Conservation (phyloP, 1,140 invertebrate genomes). For the Pantala flavescens region DNA sequence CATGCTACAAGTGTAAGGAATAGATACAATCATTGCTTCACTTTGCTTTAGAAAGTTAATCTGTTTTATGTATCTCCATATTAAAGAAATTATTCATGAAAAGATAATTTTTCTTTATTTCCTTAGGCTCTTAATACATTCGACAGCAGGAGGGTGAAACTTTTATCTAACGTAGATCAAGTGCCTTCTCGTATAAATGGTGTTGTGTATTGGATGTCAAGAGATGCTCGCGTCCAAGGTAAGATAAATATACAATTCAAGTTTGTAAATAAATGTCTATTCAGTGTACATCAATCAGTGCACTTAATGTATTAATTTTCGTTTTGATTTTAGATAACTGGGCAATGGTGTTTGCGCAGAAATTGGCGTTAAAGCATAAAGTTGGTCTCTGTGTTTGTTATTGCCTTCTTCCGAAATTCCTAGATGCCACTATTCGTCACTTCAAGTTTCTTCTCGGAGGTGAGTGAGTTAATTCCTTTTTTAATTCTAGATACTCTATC, state of each 20-base stretch:
- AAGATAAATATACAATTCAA: slow-evolving; percentile 19
- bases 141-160: slow-evolving; percentile 62
- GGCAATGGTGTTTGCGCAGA: slow-evolving; percentile 79
- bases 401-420: slow-evolving; percentile 67
- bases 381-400: slow-evolving; percentile 78
- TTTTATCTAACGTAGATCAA: slow-evolving; percentile 53
- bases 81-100: no score
- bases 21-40: no score
- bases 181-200: slow-evolving; percentile 51
- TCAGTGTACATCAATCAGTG: no score
- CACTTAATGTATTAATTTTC: neutral
- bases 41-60: no score
- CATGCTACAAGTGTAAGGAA: no score
- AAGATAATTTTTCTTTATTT: neutral
- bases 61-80: no score
- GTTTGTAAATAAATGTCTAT: neutral
- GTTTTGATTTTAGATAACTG: slow-evolving; percentile 61
- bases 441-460: slow-evolving; percentile 68
- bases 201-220: slow-evolving; percentile 81
- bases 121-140: slow-evolving; percentile 46
- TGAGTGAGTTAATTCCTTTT: slow-evolving; percentile 25
- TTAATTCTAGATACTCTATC: no score
- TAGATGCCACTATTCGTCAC: slow-evolving; percentile 71
- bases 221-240: slow-evolving; percentile 76
- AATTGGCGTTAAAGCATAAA: slow-evolving; percentile 67